A percentile compares a stretch with the other conserved stretches of the same genome.
Conservation (phyloP, 2,888 invertebrate genomes). For the Neoscelio sp. region DNA sequence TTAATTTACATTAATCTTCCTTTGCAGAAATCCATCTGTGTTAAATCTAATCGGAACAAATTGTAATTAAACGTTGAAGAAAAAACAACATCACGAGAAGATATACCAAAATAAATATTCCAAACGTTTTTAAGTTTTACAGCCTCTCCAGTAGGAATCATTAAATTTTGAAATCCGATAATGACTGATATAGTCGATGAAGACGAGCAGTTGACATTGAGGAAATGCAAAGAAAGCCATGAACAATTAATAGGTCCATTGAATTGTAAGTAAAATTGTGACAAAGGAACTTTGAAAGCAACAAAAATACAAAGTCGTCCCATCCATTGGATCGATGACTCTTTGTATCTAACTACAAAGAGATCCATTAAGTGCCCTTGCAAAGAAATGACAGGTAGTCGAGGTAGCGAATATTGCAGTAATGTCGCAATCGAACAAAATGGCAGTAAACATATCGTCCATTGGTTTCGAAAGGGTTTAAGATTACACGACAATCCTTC, state of each 20-base stretch:
- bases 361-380: slow-evolving; percentile 5
- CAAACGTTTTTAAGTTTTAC: slow-evolving; percentile 26
- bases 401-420: slow-evolving; percentile 71
- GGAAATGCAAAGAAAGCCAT: slow-evolving; percentile 12
- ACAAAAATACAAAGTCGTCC: too few species aligned
- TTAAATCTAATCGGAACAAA: background rate
- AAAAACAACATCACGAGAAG: background rate
- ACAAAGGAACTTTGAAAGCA: too few species aligned
- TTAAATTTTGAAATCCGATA: slow-evolving; percentile 29
- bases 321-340: slow-evolving; percentile 4
- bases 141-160: slow-evolving; percentile 19
- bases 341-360: background rate
- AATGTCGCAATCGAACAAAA: slow-evolving; percentile 67
- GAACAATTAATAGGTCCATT: slow-evolving; percentile 26
- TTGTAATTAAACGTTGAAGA: background rate
- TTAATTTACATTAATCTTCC: too few species aligned
- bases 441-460: slow-evolving; percentile 88
- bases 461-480: slow-evolving; percentile 95
- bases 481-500: slow-evolving; percentile 95
- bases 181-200: slow-evolving; percentile 44
- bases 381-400: slow-evolving; percentile 77
- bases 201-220: slow-evolving; percentile 24
- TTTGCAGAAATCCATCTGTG: background rate
- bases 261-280: slow-evolving; percentile 20
- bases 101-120: background rate